phyloP scores from a whole-genome alignment of 2,888 invertebrate species.

The Cylloceria caligata region DNA sequence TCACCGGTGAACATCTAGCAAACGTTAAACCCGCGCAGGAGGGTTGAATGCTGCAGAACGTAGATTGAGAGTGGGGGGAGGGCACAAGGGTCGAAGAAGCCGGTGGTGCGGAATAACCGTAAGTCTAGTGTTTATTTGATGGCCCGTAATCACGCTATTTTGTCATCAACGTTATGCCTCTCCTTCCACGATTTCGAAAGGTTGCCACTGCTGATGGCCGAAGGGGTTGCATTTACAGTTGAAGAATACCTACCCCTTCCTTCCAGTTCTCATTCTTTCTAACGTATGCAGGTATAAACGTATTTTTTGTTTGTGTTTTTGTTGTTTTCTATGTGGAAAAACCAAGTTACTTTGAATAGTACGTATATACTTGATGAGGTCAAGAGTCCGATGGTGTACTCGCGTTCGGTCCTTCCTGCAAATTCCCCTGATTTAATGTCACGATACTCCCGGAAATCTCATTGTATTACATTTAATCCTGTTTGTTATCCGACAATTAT shows the following conservation, averaged over 20 bases:
- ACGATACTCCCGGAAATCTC: constrained; percentile 19
- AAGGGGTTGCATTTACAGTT: constrained; percentile 53
- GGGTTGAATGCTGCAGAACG: constrained; percentile 43
- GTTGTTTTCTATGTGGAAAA: neutral
- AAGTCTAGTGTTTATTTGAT: constrained; percentile 84
- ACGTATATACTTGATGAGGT: neutral
- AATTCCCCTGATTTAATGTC: constrained; percentile 20
- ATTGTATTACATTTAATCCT: constrained; percentile 38
- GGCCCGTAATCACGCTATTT: constrained; percentile 84
- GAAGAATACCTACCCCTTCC: neutral
- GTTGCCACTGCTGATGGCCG: constrained; percentile 19
- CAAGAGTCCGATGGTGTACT: neutral
- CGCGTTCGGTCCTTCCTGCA: neutral
- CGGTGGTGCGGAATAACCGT: constrained; percentile 81
- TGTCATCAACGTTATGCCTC: constrained; percentile 81
- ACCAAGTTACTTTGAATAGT: neutral
- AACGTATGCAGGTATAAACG: neutral
- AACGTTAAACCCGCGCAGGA: constrained; percentile 4
- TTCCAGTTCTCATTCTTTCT: neutral
- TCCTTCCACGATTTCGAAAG: constrained; percentile 78
- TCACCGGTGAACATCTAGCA: constrained; percentile 51
- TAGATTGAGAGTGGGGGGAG: neutral
- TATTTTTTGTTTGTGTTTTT: neutral
- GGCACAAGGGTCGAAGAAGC: constrained; percentile 74
- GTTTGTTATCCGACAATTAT: constrained; percentile 58